phyloP scores from a whole-genome alignment of 2,888 invertebrate genomes.

The Brachylomia viminalis region DNA sequence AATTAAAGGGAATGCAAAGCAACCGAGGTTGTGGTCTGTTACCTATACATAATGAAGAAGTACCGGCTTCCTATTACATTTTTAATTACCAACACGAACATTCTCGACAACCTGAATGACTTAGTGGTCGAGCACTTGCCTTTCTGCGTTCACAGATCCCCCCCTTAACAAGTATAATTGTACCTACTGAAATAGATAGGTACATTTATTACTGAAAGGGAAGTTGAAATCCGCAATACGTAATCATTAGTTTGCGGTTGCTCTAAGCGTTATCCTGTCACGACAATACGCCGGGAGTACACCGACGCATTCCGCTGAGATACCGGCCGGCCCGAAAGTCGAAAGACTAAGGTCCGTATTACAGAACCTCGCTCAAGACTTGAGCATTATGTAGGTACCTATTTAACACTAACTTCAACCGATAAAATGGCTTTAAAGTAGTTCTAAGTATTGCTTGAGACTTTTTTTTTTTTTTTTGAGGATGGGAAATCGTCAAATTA shows the following conservation, averaged over 20 bases:
- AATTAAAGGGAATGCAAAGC: not conserved
- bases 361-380: not conserved
- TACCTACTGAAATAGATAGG: not conserved
- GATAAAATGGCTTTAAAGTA: no score
- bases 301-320: not conserved
- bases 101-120: not conserved
- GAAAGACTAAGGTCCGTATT: not conserved
- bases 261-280: not conserved
- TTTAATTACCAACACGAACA: conserved; percentile 2
- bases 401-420: not conserved
- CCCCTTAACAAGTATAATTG: not conserved
- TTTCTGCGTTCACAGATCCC: not conserved
- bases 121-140: not conserved
- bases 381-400: not conserved
- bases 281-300: not conserved
- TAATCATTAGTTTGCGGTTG: not conserved
- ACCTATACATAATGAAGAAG: not conserved
- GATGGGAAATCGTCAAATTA: no score
- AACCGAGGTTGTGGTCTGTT: not conserved
- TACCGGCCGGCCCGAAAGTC: not conserved
- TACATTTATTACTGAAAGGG: not conserved
- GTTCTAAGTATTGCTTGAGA: not conserved
- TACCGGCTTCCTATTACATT: conserved; percentile 1
- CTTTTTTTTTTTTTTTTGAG: no score
- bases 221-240: not conserved